Conservation (phyloP, 92 coral and sea anemone species). For the Pocillopora grandis region DNA sequence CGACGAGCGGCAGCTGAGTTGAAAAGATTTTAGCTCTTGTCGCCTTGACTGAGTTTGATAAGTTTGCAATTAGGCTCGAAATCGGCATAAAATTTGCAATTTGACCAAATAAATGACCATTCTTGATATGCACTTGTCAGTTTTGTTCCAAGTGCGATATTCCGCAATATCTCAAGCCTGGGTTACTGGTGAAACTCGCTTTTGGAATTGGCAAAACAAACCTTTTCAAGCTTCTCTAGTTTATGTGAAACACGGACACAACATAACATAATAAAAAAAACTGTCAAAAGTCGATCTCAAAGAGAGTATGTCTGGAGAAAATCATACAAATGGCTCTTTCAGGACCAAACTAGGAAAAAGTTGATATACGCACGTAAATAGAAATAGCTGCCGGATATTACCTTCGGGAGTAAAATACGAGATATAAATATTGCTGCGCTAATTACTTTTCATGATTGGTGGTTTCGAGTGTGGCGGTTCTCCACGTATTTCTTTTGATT, state of each 20-base stretch:
- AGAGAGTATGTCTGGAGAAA: not conserved
- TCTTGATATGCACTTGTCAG: constrained; percentile 8
- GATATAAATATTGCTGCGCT: constrained; percentile 30
- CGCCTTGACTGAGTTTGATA: constrained; percentile 23
- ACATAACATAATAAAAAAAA: not conserved
- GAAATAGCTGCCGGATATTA: constrained; percentile 33
- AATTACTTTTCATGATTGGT: constrained; percentile 25
- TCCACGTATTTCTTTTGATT: constrained; percentile 9
- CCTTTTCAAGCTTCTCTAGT: not conserved
- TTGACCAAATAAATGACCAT: constrained; percentile 34
- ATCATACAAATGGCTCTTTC: constrained; percentile 13
- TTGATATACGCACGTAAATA: not conserved
- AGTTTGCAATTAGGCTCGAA: constrained; percentile 37
- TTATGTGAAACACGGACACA: not conserved
- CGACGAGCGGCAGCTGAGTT: constrained; percentile 11
- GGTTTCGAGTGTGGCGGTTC: constrained; percentile 31
- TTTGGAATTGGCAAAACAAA: constrained; percentile 5
- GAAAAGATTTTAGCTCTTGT: not conserved
- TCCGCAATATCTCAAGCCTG: constrained; percentile 6
- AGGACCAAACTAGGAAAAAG: not conserved
- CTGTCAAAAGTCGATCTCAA: not conserved
- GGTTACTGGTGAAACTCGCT: constrained; percentile 1
- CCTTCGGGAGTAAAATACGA: constrained; percentile 24
- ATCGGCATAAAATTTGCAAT: constrained; percentile 35
- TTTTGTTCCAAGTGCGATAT: constrained; percentile 8